Conservation (phyloP, 2,113 vertebrate species). For the Mirounga angustirostris region DNA sequence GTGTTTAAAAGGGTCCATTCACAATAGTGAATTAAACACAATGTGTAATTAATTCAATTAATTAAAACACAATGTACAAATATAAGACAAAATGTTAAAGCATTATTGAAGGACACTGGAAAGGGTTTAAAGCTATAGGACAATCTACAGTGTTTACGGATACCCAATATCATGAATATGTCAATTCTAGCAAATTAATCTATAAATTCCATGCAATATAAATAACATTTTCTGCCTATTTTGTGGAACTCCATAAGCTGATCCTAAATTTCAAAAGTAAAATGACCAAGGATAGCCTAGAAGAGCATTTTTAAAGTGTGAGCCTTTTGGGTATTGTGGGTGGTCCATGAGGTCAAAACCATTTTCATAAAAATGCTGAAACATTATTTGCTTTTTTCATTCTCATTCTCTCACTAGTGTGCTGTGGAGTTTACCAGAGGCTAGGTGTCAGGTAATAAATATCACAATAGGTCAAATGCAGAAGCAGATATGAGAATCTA, state of each 20-base stretch:
- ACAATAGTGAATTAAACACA: not conserved
- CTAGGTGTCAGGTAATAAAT: not conserved
- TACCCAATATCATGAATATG: not conserved
- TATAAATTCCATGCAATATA: not conserved
- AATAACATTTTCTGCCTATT: not conserved
- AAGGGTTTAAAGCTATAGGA: not conserved
- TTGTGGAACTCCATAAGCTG: not conserved
- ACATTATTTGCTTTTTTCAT: not conserved
- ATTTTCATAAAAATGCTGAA: not conserved
- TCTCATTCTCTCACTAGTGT: not conserved
- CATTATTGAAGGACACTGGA: not conserved
- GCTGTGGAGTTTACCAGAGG: not conserved
- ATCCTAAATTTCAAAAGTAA: not conserved
- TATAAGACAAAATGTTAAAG: not conserved
- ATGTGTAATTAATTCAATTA: not conserved
- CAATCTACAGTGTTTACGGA: not conserved
- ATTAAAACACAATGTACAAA: not conserved
- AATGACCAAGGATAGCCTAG: not conserved
- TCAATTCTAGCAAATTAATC: not conserved
- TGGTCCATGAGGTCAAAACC: not conserved
- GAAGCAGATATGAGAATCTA: not conserved
- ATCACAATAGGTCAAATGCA: not conserved
- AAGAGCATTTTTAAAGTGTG: not conserved
- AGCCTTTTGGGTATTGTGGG: not conserved
- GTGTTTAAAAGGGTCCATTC: not conserved